phyloP scores from a whole-genome alignment of 2,888 invertebrate genomes.

The Caenorhabditis sulstoni region DNA sequence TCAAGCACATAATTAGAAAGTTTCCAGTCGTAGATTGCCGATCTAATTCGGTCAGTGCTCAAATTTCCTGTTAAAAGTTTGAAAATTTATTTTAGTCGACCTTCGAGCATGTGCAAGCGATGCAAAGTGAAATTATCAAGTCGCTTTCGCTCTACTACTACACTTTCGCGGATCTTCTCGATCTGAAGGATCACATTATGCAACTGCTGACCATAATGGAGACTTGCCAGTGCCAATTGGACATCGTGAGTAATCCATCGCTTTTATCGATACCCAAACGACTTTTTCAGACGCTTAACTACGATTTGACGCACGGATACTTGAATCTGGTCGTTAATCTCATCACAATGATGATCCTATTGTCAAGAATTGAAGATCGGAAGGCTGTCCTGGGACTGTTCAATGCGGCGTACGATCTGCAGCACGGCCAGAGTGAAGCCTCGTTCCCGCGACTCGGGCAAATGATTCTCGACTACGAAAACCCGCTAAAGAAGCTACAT shows the following conservation, averaged over 20 bases:
- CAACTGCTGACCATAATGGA: constrained; percentile 91
- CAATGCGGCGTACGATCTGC: constrained; percentile 97
- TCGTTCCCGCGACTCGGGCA: constrained; percentile 94
- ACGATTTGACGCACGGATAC: constrained; percentile 95
- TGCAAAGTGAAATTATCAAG: constrained; percentile 95
- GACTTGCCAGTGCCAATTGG: constrained; percentile 94
- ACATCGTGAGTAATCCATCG: constrained; percentile 86
- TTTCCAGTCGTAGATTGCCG: constrained; percentile 97
- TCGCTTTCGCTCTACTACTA: constrained; percentile 97
- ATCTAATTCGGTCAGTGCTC: constrained; percentile 83
- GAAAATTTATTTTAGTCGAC: constrained; percentile 70
- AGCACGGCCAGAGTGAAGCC: constrained; percentile 86
- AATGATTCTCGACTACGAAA: constrained; percentile 97
- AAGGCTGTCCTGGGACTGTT: constrained; percentile 95
- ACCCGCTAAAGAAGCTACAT: constrained; percentile 93
- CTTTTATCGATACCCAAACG: not conserved
- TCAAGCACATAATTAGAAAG: constrained; percentile 93
- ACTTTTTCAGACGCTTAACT: constrained; percentile 87
- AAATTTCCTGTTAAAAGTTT: not conserved
- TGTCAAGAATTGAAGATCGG: constrained; percentile 97
- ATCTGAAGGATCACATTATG: constrained; percentile 88
- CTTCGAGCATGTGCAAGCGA: constrained; percentile 89
- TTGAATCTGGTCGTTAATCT: constrained; percentile 95
- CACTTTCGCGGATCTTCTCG: constrained; percentile 97
- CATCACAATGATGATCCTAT: constrained; percentile 94